Evolutionary conservation across 1,140 invertebrate genomes (phyloP), one percentile per base, ranked within the genome.

Genomic region (Atta cephalotes): DNA sequence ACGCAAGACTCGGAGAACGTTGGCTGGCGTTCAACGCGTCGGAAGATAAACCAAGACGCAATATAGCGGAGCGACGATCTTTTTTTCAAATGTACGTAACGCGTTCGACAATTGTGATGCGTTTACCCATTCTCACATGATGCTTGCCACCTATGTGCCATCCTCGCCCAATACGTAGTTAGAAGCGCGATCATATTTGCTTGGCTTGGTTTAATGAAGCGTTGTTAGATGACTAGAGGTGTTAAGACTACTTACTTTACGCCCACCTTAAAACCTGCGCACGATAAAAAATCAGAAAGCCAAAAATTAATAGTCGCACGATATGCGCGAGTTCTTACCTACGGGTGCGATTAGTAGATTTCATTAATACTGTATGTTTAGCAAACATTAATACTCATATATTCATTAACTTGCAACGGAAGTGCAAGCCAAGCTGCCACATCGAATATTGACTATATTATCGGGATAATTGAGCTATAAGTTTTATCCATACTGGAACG

Each of bases 151-250:
- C 45, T 80, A 80, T 70, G 65, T 62, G 53, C 51, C 68, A 72
- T 72, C 49, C 79, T 88, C 88, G 72, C 90, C 90, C 81, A 90
- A 92, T 90, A 87, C 87, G 88, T 82, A 89, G 86, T 89, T 91
- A 91, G 82, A 91, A 91, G 89, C 88, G 81, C 86, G 77, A 80
- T 7, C 68, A 18, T 78, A 49, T 63, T 87, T 74, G 68, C 80
- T 74, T 72, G 68, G 80, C 80, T 84, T 76, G 80, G 21, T 93
- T 92, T 92, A 92, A 90, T 86, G 91, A 93, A 93, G 93, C 93
- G 92, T 93, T 93, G 92, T 94, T 93, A 93, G 90, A 92, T 94
- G 93, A 94, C 93, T 94, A 94, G 93, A 94, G 92, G 92, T 92
- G 92, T 94, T 93, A 92, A 90, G 76, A 91, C 89, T 93, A 93